A percentile compares a stretch with the other conserved stretches of the same genome.
phyloP scores from a whole-genome alignment of 2,113 vertebrate genomes.

The Asarcornis scutulata region DNA sequence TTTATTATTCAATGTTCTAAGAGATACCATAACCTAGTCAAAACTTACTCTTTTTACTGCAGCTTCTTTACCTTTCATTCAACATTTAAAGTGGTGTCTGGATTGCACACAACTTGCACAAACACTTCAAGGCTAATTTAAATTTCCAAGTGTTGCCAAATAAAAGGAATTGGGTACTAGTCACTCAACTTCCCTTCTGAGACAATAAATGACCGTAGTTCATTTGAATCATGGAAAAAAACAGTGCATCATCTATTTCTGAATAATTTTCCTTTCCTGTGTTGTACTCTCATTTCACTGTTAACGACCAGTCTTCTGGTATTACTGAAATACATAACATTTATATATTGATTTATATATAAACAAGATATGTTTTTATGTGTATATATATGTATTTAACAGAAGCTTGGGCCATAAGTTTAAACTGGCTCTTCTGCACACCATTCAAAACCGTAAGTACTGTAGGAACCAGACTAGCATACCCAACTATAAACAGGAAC shows the following conservation, averaged over 20 bases:
- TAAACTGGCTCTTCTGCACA: neutral
- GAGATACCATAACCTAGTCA: neutral
- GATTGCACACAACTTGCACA: accelerated
- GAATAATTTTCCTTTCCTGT: neutral
- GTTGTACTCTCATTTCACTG: neutral
- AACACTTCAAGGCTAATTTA: neutral
- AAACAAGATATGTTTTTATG: too few relatives aligned
- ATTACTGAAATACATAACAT: neutral
- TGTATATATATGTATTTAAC: neutral
- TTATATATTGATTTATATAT: too few relatives aligned
- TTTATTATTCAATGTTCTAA: neutral
- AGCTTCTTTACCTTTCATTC: neutral
- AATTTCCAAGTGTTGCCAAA: neutral
- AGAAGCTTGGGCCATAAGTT: neutral
- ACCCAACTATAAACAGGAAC: neutral
- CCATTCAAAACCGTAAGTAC: neutral
- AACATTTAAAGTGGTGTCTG: neutral
- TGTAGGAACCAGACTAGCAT: neutral
- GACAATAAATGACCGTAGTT: neutral
- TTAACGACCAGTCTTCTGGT: neutral
- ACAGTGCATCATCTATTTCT: neutral
- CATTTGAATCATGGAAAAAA: too few relatives aligned
- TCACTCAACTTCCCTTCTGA: neutral
- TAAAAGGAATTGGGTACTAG: neutral
- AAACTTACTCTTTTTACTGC: neutral